Percentiles rank a stretch among this genome's conserved stretches.
These are phyloP conservation scores for Eubasilissa splendida DNA, from an alignment of 2,888 invertebrate genomes.

Conservation along the genomic window DNA sequence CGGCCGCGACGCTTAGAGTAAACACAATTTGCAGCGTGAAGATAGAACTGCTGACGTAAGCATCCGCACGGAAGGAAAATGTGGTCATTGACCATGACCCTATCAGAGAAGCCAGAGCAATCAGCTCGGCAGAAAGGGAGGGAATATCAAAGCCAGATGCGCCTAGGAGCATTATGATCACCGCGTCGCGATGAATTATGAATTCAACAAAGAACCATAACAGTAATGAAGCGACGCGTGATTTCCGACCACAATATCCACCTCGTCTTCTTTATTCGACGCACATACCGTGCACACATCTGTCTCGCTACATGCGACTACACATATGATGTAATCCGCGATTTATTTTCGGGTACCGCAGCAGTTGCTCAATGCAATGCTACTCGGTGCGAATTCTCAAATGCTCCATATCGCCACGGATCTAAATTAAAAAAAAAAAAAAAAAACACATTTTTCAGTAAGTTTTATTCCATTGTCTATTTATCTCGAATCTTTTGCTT, in stretches of 20 bases:
- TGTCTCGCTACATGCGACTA: too few relatives aligned
- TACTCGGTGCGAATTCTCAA: too few relatives aligned
- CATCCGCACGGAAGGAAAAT: conserved; percentile 26
- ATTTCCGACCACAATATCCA: conserved; percentile 22
- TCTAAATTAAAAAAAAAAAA: too few relatives aligned
- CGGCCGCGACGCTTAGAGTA: not conserved
- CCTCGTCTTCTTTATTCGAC: not conserved
- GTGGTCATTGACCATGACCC: conserved; percentile 32
- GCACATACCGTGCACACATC: too few relatives aligned
- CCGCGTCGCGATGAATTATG: not conserved
- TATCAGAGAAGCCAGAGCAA: not conserved
- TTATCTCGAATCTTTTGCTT: too few relatives aligned
- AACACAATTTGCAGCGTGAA: conserved; percentile 20
- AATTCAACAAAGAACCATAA: conserved; percentile 23
- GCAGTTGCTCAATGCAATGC: too few relatives aligned
- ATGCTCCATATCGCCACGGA: too few relatives aligned
- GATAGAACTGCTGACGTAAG: conserved; percentile 3
- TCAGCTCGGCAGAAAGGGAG: not conserved
- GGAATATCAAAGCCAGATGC: not conserved
- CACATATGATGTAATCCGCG: too few relatives aligned
- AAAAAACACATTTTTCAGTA: too few relatives aligned
- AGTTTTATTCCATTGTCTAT: too few relatives aligned
- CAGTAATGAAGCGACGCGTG: conserved; percentile 21
- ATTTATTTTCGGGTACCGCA: too few relatives aligned
- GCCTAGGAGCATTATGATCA: conserved; percentile 7